A percentile compares a stretch with the other conserved stretches of the same genome.
These are phyloP conservation scores for Altica lythri DNA, from an alignment of 2,888 invertebrate species.

Conservation along the genomic window DNA sequence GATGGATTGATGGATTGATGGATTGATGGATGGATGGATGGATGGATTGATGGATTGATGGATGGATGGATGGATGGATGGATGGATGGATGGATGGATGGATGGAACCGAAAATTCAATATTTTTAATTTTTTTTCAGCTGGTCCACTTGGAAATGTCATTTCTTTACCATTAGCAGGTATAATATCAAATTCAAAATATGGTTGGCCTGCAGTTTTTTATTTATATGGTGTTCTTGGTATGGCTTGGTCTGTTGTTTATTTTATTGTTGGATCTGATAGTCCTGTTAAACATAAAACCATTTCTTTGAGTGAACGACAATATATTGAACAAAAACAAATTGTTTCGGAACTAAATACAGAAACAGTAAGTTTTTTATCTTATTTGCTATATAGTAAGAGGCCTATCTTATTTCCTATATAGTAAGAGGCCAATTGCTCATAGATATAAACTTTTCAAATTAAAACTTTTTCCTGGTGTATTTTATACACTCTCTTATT, in stretches of 20 bases:
- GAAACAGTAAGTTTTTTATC: constrained; percentile 58
- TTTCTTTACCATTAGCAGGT: constrained; percentile 75
- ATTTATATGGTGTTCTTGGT: constrained; percentile 70
- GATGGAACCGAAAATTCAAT: no score
- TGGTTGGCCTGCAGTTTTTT: constrained; percentile 83
- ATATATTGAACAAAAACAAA: constrained; percentile 63
- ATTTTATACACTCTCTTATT: no score
- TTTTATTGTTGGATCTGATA: constrained; percentile 67
- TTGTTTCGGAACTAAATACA: constrained; percentile 58
- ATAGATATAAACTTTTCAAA: no score
- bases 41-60: no score
- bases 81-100: no score
- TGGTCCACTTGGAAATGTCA: constrained; percentile 74
- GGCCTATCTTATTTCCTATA: no score
- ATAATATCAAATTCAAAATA: constrained; percentile 68
- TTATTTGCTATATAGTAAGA: no score
- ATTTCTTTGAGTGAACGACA: constrained; percentile 68
- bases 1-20: no score
- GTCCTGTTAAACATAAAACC: constrained; percentile 65
- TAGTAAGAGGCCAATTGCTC: no score
- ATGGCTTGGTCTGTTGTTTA: constrained; percentile 66
- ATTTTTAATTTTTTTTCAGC: constrained; percentile 30
- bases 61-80: no score
- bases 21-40: no score
- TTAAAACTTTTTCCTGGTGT: no score